These are phyloP conservation scores for Julus scanicus DNA, from an alignment of 2,888 invertebrate genomes.

Conservation along the genomic window DNA sequence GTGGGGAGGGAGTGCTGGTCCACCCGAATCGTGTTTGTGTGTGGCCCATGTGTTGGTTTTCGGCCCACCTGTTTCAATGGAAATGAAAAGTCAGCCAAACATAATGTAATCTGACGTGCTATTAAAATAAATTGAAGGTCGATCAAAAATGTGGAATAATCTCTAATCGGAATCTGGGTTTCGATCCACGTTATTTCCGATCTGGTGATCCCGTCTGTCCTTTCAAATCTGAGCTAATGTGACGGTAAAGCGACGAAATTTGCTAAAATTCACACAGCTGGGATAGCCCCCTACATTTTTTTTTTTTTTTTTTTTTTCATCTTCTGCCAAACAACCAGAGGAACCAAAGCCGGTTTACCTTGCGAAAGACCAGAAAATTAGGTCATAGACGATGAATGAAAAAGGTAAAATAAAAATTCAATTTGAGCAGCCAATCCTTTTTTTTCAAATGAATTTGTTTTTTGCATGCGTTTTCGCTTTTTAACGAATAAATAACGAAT, in stretches of 20 bases:
- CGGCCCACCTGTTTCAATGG: conserved; percentile 33
- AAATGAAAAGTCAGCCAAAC: conserved; percentile 25
- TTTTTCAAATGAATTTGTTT: neutral
- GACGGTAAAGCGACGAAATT: neutral
- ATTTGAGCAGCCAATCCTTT: conserved; percentile 6
- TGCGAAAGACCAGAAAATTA: neutral
- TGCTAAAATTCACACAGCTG: neutral
- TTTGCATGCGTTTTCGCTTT: neutral
- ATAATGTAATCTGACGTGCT: conserved; percentile 8
- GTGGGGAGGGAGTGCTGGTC: neutral
- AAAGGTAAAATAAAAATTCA: conserved; percentile 14
- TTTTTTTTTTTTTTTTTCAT: neutral
- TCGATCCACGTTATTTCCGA: neutral
- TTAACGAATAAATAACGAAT: neutral
- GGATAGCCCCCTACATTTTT: neutral
- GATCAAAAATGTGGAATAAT: neutral
- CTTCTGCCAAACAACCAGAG: neutral
- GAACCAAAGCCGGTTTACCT: neutral
- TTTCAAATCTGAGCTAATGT: neutral
- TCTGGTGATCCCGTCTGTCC: neutral
- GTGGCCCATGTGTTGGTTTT: conserved; percentile 21
- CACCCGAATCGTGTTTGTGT: conserved; percentile 18
- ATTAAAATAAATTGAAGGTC: conserved; percentile 7
- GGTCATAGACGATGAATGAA: conserved; percentile 22
- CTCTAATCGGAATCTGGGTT: neutral